These are phyloP conservation scores for Leptinotarsa defecta DNA, from an alignment of 1,140 invertebrate species.

Conservation along the genomic window DNA sequence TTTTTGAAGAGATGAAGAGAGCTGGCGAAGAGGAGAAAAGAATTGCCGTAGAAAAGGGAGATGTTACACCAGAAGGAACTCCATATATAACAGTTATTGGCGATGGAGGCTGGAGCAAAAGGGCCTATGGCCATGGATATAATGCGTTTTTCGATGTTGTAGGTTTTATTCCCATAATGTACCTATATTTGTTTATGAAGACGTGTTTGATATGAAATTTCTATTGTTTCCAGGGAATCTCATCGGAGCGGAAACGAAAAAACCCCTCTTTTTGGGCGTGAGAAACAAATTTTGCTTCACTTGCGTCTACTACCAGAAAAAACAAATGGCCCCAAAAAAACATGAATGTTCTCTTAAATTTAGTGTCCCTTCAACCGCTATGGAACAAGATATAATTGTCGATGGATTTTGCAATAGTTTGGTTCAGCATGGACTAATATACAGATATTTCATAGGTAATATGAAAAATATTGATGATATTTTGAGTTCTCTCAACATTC, in stretches of 20 bases:
- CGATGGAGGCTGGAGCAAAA: slow-evolving; percentile 14
- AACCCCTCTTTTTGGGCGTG: not conserved
- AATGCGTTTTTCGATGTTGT: not conserved
- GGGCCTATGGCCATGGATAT: not conserved
- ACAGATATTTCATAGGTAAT: slow-evolving; percentile 19
- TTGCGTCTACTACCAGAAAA: slow-evolving; percentile 5
- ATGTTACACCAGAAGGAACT: not conserved
- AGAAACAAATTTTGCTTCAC: slow-evolving; percentile 7
- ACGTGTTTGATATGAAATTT: slow-evolving; percentile 3
- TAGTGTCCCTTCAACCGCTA: slow-evolving; percentile 12
- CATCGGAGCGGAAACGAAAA: slow-evolving; percentile 11
- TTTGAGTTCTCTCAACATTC: not conserved
- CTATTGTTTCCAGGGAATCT: slow-evolving; percentile 9
- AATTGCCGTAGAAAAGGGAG: not conserved
- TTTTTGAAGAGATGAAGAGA: not conserved
- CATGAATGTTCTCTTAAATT: slow-evolving; percentile 2
- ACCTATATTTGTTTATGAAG: slow-evolving; percentile 7
- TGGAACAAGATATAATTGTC: slow-evolving; percentile 11
- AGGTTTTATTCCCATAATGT: not conserved
- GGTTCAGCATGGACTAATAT: slow-evolving; percentile 2
- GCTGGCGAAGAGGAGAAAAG: not conserved
- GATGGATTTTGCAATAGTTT: slow-evolving; percentile 16
- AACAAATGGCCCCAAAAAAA: not conserved
- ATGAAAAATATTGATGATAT: not conserved
- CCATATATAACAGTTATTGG: slow-evolving; percentile 11